Percentiles rank a stretch among this genome's conserved stretches.
Conservation (phyloP, 1,140 invertebrate species). For the Trinorchestia longiramus region DNA sequence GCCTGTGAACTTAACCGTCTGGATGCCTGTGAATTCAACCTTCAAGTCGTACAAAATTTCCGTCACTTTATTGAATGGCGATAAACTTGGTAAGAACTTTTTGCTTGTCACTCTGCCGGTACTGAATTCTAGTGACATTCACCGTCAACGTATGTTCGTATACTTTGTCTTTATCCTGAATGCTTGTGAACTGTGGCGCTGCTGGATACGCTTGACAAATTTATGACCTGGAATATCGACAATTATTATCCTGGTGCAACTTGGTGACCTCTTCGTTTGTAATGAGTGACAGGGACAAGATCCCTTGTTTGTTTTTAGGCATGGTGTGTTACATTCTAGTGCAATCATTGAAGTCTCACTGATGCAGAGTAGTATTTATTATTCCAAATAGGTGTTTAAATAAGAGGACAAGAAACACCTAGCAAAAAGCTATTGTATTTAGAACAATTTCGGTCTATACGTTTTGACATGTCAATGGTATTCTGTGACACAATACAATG, state of each 20-base stretch:
- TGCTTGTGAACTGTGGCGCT: not conserved
- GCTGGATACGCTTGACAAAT: not conserved
- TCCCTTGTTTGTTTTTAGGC: not conserved
- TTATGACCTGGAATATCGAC: not conserved
- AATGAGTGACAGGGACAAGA: not conserved
- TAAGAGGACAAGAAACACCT: not conserved
- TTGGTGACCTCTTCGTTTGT: not conserved
- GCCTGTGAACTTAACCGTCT: too few relatives aligned
- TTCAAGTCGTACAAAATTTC: too few relatives aligned
- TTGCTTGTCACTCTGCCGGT: not conserved
- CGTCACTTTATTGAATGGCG: not conserved
- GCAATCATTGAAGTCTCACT: not conserved
- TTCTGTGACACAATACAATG: too few relatives aligned
- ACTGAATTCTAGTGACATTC: not conserved
- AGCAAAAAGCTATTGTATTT: not conserved
- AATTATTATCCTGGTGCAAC: not conserved
- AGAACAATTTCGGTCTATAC: not conserved
- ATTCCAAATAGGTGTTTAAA: not conserved
- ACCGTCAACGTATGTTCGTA: not conserved
- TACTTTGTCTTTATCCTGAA: not conserved
- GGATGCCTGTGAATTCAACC: too few relatives aligned
- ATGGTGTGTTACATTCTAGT: not conserved
- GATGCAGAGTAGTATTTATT: not conserved
- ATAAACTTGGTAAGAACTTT: not conserved
- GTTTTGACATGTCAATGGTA: not conserved